phyloP scores from a whole-genome alignment of 2,888 invertebrate genomes.

The Muschampia staudingeri region DNA sequence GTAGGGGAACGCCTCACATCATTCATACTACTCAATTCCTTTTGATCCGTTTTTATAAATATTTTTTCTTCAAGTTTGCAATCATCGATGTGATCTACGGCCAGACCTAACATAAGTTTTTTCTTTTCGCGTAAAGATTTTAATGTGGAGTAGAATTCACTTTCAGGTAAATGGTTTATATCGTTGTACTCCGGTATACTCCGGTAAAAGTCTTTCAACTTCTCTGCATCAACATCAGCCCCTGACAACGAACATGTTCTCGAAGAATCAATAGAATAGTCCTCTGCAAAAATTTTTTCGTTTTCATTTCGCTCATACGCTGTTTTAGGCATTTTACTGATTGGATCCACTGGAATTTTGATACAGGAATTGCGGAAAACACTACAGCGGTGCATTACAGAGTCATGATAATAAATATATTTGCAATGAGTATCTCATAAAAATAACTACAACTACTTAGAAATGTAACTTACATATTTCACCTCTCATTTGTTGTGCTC shows the following conservation, averaged over 20 bases:
- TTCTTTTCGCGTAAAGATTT: conserved; percentile 93
- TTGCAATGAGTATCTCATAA: neutral
- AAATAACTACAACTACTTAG: neutral
- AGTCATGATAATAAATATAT: conserved; percentile 47
- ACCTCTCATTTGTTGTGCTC: neutral
- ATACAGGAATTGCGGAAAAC: conserved; percentile 94
- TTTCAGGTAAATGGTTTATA: conserved; percentile 94
- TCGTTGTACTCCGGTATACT: conserved; percentile 96
- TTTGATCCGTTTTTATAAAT: conserved; percentile 65
- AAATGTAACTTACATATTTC: neutral
- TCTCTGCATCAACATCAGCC: conserved; percentile 88
- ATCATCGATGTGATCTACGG: conserved; percentile 81
- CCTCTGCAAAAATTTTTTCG: conserved; percentile 78
- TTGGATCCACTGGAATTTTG: conserved; percentile 94
- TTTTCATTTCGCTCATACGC: conserved; percentile 92
- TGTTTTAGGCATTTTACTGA: conserved; percentile 93
- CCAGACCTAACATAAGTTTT: conserved; percentile 85
- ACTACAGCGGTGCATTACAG: conserved; percentile 90
- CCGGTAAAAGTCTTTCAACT: conserved; percentile 93
- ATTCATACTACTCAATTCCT: conserved; percentile 59
- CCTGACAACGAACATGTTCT: conserved; percentile 77
- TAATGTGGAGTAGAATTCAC: conserved; percentile 94
- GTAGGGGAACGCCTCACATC: conserved; percentile 34
- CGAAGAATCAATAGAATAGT: conserved; percentile 83
- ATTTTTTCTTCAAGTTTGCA: conserved; percentile 65